These are phyloP conservation scores for Microcebus tavaratra DNA, from an alignment of 2,113 vertebrate species.

Conservation along the genomic window DNA sequence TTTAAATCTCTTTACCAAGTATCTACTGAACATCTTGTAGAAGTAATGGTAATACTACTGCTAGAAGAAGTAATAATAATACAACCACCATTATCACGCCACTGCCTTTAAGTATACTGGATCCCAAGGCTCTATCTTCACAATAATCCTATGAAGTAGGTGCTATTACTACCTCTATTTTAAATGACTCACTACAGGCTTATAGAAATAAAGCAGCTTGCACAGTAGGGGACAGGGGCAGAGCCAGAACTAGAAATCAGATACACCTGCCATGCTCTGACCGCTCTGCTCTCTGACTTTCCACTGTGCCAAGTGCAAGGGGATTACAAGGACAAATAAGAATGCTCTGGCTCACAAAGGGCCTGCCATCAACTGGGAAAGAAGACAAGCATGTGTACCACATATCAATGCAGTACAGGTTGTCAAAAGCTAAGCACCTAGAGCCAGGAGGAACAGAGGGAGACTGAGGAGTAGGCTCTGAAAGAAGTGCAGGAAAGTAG, in stretches of 20 bases:
- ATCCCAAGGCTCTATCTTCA: neutral
- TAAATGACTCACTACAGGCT: neutral
- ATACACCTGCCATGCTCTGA: neutral
- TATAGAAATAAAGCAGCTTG: neutral
- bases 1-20: neutral
- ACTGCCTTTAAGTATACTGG: neutral
- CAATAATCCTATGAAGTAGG: neutral
- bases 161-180: neutral
- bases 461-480: neutral
- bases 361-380: neutral
- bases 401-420: fast-evolving
- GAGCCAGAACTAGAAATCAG: neutral
- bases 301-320: neutral
- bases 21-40: neutral
- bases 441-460: neutral
- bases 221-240: neutral
- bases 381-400: neutral
- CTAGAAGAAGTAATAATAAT: neutral
- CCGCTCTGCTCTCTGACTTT: neutral
- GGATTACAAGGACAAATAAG: neutral
- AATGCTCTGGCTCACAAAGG: neutral
- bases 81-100: neutral
- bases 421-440: neutral
- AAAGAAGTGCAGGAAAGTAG: neutral
- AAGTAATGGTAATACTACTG: neutral